Conservation (phyloP, 2,113 vertebrate genomes). For the Leiothrix lutea region DNA sequence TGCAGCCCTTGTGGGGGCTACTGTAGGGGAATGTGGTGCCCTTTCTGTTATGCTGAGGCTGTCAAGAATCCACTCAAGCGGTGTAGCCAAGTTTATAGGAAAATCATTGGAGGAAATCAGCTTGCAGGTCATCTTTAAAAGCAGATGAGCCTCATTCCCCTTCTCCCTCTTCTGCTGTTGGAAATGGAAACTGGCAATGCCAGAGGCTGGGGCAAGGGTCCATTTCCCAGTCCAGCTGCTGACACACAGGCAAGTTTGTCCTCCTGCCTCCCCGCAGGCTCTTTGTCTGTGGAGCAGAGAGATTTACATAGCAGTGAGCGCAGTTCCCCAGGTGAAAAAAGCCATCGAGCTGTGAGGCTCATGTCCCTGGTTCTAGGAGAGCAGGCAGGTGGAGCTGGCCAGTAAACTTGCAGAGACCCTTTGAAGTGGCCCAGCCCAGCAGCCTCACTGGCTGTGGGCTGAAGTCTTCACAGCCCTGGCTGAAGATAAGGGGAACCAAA, state of each 20-base stretch:
- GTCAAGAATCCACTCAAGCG: slow-evolving; percentile 27
- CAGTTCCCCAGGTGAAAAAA: fast-evolving
- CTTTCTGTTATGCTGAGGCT: slow-evolving; percentile 33
- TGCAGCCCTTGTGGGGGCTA: background rate
- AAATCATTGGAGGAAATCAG: slow-evolving; percentile 47
- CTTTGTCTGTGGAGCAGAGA: background rate
- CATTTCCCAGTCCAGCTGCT: background rate
- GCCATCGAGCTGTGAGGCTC: fast-evolving
- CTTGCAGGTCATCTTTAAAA: background rate
- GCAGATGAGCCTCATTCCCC: background rate
- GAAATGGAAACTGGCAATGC: background rate
- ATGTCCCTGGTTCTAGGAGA: background rate
- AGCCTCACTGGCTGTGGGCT: background rate
- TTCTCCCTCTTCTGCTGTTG: background rate
- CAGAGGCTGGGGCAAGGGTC: background rate
- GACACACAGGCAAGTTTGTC: background rate
- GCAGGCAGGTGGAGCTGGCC: background rate
- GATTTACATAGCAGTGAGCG: background rate
- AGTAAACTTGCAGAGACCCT: background rate
- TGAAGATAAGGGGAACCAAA: background rate
- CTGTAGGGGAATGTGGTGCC: background rate
- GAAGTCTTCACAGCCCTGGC: background rate
- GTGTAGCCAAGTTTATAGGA: slow-evolving; percentile 30
- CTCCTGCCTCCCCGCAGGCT: background rate
- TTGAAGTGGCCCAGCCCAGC: background rate